Conservation (phyloP, 2,888 invertebrate species). For the Cremastobaeus sp. region DNA sequence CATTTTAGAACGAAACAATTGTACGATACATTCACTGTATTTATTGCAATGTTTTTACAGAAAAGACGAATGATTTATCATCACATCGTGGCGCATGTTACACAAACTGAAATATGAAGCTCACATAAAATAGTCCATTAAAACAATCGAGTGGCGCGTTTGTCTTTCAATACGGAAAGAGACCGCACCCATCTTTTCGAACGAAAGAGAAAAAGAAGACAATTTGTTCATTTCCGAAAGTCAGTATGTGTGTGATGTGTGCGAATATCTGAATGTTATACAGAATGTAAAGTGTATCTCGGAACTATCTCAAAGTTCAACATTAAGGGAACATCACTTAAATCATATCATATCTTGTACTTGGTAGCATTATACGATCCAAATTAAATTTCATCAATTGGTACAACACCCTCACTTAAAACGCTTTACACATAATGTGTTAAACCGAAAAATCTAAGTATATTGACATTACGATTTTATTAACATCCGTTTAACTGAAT, state of each 20-base stretch:
- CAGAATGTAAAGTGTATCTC: slow-evolving; percentile 15
- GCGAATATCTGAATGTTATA: slow-evolving; percentile 39
- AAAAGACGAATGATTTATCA: slow-evolving; percentile 42
- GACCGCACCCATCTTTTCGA: slow-evolving; percentile 51
- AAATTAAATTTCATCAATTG: no score
- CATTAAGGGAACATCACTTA: no score
- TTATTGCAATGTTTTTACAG: slow-evolving; percentile 25
- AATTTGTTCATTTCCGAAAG: slow-evolving; percentile 36
- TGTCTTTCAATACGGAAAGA: slow-evolving; percentile 52
- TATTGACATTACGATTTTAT: no score
- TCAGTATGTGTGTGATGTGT: slow-evolving; percentile 52
- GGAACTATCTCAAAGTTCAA: neutral
- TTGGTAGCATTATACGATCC: no score
- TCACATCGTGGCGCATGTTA: slow-evolving; percentile 29
- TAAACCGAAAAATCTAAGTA: no score
- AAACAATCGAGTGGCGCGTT: slow-evolving; percentile 53
- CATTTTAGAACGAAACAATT: slow-evolving; percentile 27
- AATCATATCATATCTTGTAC: no score
- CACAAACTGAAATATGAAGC: slow-evolving; percentile 48
- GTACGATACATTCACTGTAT: slow-evolving; percentile 23
- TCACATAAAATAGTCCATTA: slow-evolving; percentile 50
- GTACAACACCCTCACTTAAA: no score
- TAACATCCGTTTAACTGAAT: no score
- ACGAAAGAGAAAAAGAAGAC: slow-evolving; percentile 35
- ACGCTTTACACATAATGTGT: no score